These are phyloP conservation scores for Sigmodon hispidus DNA, from an alignment of 2,113 vertebrate genomes.

Conservation along the genomic window DNA sequence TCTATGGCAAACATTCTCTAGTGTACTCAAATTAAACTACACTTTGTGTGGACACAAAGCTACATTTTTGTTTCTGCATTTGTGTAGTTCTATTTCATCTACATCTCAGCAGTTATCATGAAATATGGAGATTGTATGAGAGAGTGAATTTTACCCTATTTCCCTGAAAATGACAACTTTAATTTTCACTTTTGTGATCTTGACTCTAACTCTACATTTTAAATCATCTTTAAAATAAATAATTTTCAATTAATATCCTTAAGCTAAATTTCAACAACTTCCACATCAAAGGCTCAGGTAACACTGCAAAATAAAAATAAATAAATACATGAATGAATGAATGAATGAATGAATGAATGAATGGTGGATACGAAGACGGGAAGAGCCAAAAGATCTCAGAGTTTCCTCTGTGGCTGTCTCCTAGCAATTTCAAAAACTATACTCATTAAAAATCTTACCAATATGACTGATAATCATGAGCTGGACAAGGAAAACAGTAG, in stretches of 20 bases:
- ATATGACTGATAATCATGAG: neutral
- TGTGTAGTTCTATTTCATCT: neutral
- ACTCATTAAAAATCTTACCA: neutral
- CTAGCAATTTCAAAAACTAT: neutral
- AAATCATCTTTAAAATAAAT: neutral
- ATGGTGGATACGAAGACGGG: accelerated
- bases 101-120: neutral
- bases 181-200: neutral
- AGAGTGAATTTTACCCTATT: neutral
- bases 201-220: neutral
- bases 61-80: neutral
- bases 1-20: neutral
- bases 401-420: neutral
- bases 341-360: too few relatives aligned
- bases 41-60: neutral
- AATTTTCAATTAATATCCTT: neutral
- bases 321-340: too few relatives aligned
- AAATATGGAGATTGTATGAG: neutral
- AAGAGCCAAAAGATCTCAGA: neutral
- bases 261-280: neutral
- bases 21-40: neutral
- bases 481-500: neutral
- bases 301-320: too few relatives aligned
- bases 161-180: neutral
- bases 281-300: neutral